A percentile compares a stretch with the other conserved stretches of the same genome.
phyloP scores from a whole-genome alignment of 1,140 invertebrate species.

The Sarcophaga peregrina region DNA sequence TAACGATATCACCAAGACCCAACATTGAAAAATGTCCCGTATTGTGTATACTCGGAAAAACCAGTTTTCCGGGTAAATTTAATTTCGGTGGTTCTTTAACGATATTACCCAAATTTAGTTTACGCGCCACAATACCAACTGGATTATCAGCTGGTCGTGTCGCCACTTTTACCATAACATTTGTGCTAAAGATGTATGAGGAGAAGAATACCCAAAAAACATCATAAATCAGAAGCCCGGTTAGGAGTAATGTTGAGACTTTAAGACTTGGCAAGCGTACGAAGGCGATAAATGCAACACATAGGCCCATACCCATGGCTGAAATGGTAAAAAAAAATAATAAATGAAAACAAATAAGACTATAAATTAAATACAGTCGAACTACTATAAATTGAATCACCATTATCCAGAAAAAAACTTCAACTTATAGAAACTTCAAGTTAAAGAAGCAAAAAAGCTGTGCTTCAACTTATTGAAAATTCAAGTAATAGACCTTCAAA shows the following conservation, averaged over 20 bases:
- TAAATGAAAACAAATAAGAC: not conserved
- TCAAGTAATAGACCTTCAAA: no score
- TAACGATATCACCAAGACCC: slow-evolving; percentile 95
- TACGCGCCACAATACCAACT: slow-evolving; percentile 91
- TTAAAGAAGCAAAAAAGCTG: no score
- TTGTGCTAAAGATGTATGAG: slow-evolving; percentile 97
- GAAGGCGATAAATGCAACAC: slow-evolving; percentile 97
- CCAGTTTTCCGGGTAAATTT: slow-evolving; percentile 94
- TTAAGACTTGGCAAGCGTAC: slow-evolving; percentile 95
- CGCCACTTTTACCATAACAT: slow-evolving; percentile 95
- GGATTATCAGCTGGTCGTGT: slow-evolving; percentile 94
- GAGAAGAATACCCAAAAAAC: slow-evolving; percentile 99
- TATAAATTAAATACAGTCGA: no score
- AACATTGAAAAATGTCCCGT: slow-evolving; percentile 97
- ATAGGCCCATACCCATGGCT: slow-evolving; percentile 96
- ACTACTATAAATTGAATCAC: no score
- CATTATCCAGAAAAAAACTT: no score
- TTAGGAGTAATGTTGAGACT: slow-evolving; percentile 93
- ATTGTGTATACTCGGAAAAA: slow-evolving; percentile 96
- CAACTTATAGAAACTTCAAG: no score
- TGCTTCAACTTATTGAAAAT: no score
- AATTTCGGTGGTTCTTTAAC: slow-evolving; percentile 92
- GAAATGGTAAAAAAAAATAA: slow-evolving; percentile 54
- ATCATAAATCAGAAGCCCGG: slow-evolving; percentile 95
- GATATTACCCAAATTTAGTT: slow-evolving; percentile 88